phyloP scores from a whole-genome alignment of 2,888 invertebrate species.

The Autographa pulchrina region DNA sequence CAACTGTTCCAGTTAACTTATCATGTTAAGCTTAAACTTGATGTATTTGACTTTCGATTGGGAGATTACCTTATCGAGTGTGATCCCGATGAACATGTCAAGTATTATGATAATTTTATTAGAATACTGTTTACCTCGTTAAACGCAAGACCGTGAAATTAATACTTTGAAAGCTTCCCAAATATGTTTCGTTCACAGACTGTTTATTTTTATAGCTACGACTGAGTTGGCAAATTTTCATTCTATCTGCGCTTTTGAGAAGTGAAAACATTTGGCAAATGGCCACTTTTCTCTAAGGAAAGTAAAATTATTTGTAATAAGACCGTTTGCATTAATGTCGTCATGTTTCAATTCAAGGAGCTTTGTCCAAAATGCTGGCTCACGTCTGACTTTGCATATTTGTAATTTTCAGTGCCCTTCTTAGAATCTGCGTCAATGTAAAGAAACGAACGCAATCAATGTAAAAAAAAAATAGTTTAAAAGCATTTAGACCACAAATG shows the following conservation, averaged over 20 bases:
- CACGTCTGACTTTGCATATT: background rate
- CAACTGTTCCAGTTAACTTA: background rate
- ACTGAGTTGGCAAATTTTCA: conserved; percentile 43
- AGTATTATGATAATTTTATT: background rate
- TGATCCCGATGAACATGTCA: background rate
- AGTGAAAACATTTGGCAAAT: conserved; percentile 48
- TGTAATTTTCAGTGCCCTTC: background rate
- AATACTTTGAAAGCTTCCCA: conserved; percentile 8
- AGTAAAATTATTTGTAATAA: conserved; percentile 36
- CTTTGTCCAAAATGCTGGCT: background rate
- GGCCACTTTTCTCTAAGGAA: conserved; percentile 51
- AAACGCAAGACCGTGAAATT: conserved; percentile 11
- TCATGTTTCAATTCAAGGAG: conserved; percentile 6
- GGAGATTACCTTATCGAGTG: background rate
- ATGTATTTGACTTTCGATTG: background rate
- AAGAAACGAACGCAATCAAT: too few species aligned
- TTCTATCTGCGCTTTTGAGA: conserved; percentile 33
- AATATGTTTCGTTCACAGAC: conserved; percentile 11
- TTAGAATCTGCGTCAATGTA: background rate
- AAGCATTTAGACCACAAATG: too few species aligned
- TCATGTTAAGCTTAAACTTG: background rate
- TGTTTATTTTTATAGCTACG: conserved; percentile 27
- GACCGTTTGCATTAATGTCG: conserved; percentile 1
- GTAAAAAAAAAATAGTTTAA: too few species aligned
- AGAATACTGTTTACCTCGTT: conserved; percentile 2